Conservation (phyloP, 1,140 invertebrate species). For the Scaptomyza graminum region DNA sequence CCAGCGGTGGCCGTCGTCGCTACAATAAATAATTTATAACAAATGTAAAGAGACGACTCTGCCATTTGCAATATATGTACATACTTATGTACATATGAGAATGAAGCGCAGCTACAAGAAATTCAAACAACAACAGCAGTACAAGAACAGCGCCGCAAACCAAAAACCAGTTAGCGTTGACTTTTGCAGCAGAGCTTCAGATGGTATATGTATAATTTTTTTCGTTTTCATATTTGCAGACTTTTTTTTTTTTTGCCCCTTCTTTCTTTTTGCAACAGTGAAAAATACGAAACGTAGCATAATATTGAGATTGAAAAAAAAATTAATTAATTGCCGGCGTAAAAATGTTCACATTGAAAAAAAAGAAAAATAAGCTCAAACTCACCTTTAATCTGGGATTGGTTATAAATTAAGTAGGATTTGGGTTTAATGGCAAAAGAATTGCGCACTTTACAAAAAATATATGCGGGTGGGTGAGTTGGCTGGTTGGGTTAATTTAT, state of each 20-base stretch:
- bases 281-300: constrained; percentile 25
- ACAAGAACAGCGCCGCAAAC: constrained; percentile 31
- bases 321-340: constrained; percentile 20
- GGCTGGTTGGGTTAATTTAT: constrained; percentile 29
- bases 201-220: constrained; percentile 5
- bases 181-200: constrained; percentile 36
- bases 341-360: constrained; percentile 22
- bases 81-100: too few relatives aligned
- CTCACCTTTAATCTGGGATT: constrained; percentile 38
- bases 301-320: constrained; percentile 5
- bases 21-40: constrained; percentile 54
- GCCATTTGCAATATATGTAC: constrained; percentile 35
- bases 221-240: constrained; percentile 15
- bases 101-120: constrained; percentile 36
- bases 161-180: constrained; percentile 50
- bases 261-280: constrained; percentile 33
- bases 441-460: constrained; percentile 51
- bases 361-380: constrained; percentile 9
- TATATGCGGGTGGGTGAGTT: constrained; percentile 42
- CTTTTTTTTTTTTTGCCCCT: constrained; percentile 15
- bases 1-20: background rate
- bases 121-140: constrained; percentile 15
- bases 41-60: constrained; percentile 31
- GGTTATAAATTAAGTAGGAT: constrained; percentile 12
- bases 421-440: constrained; percentile 29